Base-by-base conservation (phyloP, 1,140 invertebrate genomes). In the Zaprionus gabonicus region DNA sequence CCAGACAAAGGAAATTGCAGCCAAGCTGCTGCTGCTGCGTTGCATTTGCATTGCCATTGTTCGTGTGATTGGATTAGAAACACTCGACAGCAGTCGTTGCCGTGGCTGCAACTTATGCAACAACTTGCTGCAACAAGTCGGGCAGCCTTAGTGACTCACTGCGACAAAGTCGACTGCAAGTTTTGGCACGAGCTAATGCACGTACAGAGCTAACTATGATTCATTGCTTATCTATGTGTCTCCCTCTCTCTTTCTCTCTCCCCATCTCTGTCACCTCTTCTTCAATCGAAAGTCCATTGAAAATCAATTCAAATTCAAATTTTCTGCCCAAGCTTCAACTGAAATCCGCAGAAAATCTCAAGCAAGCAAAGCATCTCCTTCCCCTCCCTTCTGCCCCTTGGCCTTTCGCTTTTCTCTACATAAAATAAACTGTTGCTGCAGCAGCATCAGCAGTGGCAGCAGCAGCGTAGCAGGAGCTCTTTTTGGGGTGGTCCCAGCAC, bases 361-460 rank as follows among this genome's bases (percentile, higher is more conserved):
- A 28, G 13, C 25, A 10, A 34, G 25, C 55, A 15, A 55, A 23
- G 4, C 31, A 7, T 46, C 64, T 36, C 13, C 51, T 2, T 23
- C 0, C 31, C 5, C 15, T 3, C 3, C 38, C 25, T 3, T 28
- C 31, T 20, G 12, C 27, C n/a, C 7, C 28, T 72, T 53, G 55
- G 41, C 27, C 46, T 74, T 46, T 41, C 64, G 9, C 17, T 64
- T 65, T 64, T 27, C 36, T 25, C n/a, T 41, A 41, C 58, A 72
- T 81, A 90, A 87, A 90, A 75, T 81, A 87, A 87, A 87, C 84
- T 87, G 84, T 87, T 87, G 84, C 84, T 81, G 68, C 70, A 71
- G 41, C 51, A 38, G 53, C 41, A 44, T 59, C 64, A 17, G 34
- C 65, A 69, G 62, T n/a, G 46, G 53, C 41, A 44, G 59, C 64